These are phyloP conservation scores for Nephrotoma flavescens DNA, from an alignment of 2,888 invertebrate genomes.

Conservation along the genomic window DNA sequence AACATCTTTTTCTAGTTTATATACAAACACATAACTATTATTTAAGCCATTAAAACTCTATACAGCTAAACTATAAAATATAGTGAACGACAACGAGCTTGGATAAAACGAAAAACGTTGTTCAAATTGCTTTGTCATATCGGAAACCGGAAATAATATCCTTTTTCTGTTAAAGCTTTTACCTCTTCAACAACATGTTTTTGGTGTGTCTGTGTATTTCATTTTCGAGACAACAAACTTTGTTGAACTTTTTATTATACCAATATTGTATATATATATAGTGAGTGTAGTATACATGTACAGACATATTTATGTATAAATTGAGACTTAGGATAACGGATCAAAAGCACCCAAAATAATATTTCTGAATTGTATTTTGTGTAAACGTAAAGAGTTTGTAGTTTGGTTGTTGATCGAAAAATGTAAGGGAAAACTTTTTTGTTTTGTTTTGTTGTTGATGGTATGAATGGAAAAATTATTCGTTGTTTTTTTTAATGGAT, in stretches of 20 bases:
- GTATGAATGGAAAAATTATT: neutral
- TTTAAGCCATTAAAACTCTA: neutral
- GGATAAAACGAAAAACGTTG: neutral
- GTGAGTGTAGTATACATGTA: neutral
- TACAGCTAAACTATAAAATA: neutral
- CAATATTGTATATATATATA: no score
- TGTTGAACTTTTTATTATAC: neutral
- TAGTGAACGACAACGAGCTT: neutral
- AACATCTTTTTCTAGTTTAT: neutral
- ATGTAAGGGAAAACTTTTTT: neutral
- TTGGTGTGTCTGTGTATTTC: neutral
- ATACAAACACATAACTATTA: neutral
- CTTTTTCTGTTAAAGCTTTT: neutral
- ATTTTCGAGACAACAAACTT: neutral
- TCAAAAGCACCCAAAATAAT: neutral
- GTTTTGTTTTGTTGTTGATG: neutral
- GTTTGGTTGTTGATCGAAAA: neutral
- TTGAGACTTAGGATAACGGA: neutral
- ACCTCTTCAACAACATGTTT: neutral
- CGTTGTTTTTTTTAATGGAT: neutral
- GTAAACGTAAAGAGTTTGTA: neutral
- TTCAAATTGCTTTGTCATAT: neutral
- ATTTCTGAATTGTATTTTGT: neutral
- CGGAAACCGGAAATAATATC: neutral
- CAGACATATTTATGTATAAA: neutral